Evolutionary conservation across 2,113 vertebrate genomes (phyloP).

Genomic region (Sialia sialis): DNA sequence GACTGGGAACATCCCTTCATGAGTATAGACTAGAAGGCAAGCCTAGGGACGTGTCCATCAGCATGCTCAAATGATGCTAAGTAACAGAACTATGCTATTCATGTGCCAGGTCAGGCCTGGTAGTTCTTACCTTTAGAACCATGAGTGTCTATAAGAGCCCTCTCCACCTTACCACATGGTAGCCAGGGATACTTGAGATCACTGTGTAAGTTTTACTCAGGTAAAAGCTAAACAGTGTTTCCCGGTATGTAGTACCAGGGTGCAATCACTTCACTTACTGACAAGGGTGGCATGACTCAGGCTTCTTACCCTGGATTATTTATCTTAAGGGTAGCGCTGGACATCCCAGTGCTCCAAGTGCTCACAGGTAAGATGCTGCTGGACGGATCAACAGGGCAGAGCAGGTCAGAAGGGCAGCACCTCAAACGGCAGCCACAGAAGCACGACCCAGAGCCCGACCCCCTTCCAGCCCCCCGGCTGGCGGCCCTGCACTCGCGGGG

Average conservation of each 20-base stretch:
- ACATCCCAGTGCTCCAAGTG: fast-evolving
- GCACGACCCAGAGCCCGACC: neutral
- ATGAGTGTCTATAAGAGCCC: neutral
- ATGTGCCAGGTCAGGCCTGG: neutral
- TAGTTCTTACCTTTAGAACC: neutral
- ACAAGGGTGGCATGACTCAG: neutral
- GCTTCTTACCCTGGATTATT: neutral
- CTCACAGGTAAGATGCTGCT: neutral
- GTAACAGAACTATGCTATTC: neutral
- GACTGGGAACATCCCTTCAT: neutral
- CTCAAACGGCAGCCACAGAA: neutral
- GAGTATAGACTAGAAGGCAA: neutral
- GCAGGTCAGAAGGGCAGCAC: neutral
- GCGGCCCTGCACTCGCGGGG: neutral
- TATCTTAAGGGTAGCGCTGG: fast-evolving
- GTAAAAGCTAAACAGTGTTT: neutral
- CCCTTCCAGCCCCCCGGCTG: fast-evolving
- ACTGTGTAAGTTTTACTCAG: neutral
- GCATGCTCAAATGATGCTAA: neutral
- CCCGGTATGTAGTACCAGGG: neutral
- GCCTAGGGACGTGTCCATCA: fast-evolving
- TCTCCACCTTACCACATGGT: neutral
- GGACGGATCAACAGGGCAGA: neutral
- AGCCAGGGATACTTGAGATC: neutral
- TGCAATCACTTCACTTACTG: neutral